A percentile compares a stretch with the other conserved stretches of the same genome.
phyloP scores from a whole-genome alignment of 2,113 vertebrate species.

The Malurus cyaneus region DNA sequence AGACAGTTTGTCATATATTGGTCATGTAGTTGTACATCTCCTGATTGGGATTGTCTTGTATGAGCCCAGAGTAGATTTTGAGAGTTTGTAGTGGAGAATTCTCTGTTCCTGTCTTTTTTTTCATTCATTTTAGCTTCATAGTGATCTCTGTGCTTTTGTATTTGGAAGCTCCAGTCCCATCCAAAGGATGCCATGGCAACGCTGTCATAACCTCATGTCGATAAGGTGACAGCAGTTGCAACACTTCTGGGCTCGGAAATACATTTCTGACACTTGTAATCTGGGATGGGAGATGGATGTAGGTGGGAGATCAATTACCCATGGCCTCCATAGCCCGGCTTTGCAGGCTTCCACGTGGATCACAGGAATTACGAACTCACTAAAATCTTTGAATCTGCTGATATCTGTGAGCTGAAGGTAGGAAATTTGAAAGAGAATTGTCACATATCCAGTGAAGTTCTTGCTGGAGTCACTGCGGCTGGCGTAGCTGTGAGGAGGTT shows the following conservation, averaged over 20 bases:
- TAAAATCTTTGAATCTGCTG: neutral
- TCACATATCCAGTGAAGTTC: neutral
- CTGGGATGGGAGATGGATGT: neutral
- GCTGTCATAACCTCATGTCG: neutral
- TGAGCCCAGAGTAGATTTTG: neutral
- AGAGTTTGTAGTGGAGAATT: neutral
- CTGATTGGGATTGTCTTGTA: neutral
- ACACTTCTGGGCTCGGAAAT: neutral
- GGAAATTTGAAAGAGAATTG: neutral
- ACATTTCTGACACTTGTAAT: neutral
- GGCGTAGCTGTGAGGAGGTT: neutral
- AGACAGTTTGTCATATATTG: neutral
- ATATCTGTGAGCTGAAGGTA: neutral
- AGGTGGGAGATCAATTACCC: neutral
- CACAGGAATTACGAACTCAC: neutral
- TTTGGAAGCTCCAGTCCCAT: neutral
- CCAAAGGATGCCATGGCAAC: neutral
- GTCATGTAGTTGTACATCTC: accelerated
- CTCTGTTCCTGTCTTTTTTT: neutral
- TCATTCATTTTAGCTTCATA: neutral
- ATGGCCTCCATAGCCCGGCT: accelerated
- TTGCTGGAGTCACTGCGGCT: neutral
- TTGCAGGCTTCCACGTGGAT: neutral
- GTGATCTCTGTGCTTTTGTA: neutral
- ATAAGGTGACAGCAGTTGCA: neutral